Evolutionary conservation across 92 coral and sea anemone genomes (phyloP), one percentile per base, ranked within the genome.

Genomic region (Actinostola sp.): DNA sequence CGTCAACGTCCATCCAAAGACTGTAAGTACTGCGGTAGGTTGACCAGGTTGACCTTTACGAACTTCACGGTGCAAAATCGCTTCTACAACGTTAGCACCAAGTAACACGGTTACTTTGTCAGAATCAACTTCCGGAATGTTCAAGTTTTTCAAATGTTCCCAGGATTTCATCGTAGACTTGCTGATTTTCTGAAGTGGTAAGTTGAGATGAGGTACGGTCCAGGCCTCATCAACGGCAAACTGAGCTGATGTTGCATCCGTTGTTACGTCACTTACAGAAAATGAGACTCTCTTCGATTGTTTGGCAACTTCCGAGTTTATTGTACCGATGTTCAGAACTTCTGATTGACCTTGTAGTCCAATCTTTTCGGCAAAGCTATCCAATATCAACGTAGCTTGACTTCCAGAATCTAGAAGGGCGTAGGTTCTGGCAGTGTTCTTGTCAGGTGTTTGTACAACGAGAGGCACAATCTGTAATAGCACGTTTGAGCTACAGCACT

Each of bases 1-100:
- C 33, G 85, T 71, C 0, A 84, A 69, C 25, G 81, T 77, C 92
- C 84, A 81, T 8, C 92, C 87, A 34, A 86, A 76, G 55, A 60
- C 35, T 3, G 64, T 57, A 2, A 14, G 32, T 57, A 57, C 17
- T 8, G 34, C 64, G 29, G 13, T 28, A n/a, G 72, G 72, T 17
- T 63, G 71, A 13, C 71, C 86, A n/a, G 86, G 52, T 23, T 48
- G 50, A 24, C 81, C 81, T 24, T 63, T 35, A 52, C 55, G 55
- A 29, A 63, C 83, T 26, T 70, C 84, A 70, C 79, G 72, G 32
- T 67, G 79, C 8, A 42, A 15, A 25, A 66, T 68, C 9, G 77
- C 82, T 61, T 76, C 83, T 34, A 82, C 13, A 20, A 51, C 80
- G 33, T 80, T 73, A 13, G 73, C 83, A 41, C 77, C 83, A 19